These are phyloP conservation scores for Apamea anceps DNA, from an alignment of 2,888 invertebrate species.

Conservation along the genomic window DNA sequence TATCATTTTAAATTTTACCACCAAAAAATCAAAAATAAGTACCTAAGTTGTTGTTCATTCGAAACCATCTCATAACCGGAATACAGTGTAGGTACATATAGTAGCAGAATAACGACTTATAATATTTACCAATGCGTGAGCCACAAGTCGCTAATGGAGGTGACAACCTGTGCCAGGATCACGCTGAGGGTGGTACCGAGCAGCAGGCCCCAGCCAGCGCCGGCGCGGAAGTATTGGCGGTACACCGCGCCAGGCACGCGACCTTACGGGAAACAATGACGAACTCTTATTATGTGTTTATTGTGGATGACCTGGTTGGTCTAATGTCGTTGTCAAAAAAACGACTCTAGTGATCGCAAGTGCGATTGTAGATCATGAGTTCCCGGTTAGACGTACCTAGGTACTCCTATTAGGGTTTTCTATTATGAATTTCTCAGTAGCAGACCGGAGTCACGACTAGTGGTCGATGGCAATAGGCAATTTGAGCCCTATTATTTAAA, in stretches of 20 bases:
- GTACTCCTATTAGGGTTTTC: neutral
- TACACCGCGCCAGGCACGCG: slow-evolving; percentile 91
- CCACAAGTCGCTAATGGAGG: slow-evolving; percentile 94
- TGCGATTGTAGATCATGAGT: too few species aligned
- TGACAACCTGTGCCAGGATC: slow-evolving; percentile 92
- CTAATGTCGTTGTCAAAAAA: neutral
- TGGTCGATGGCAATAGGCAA: neutral
- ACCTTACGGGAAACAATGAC: slow-evolving; percentile 70
- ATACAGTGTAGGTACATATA: neutral
- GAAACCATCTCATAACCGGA: neutral
- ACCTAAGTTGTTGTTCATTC: neutral
- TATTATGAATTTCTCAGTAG: neutral
- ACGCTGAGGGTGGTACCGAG: slow-evolving; percentile 89
- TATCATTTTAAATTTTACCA: neutral
- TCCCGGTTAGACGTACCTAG: neutral
- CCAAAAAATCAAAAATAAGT: neutral
- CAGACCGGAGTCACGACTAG: too few species aligned
- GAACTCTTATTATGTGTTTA: neutral
- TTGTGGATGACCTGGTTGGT: too few species aligned
- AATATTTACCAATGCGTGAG: slow-evolving; percentile 92
- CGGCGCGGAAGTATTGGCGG: slow-evolving; percentile 92
- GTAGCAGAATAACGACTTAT: neutral
- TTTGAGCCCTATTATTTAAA: neutral
- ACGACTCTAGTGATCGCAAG: neutral
- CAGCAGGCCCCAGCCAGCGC: slow-evolving; percentile 90